Evolutionary conservation across 2,113 vertebrate species (phyloP), one percentile per base, ranked within the genome.

Genomic region (Pantherophis guttatus): DNA sequence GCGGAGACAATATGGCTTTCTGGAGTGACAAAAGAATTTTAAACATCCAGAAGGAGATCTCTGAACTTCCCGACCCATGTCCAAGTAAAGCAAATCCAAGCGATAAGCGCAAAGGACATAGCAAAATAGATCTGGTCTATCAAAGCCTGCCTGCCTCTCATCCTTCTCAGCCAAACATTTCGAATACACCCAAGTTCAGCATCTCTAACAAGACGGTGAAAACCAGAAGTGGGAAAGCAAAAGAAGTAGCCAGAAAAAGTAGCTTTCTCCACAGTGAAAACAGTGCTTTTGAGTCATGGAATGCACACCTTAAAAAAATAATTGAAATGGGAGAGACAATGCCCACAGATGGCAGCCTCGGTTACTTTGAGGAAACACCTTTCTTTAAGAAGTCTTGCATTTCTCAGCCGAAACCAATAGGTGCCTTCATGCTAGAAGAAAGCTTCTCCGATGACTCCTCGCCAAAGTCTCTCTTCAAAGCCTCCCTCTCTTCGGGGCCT

Each of bases 251-350:
- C 93, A 98, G 97, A 90, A 98, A 97, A 92, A 98, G 98, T 95
- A 98, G 97, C 95, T 99, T 99, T 96, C 98, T 99, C 59, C 99
- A 99, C 95, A 99, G 99, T 93, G 99, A 99, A 86, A 98, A 99
- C 17, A 99, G 99, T 94, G 99, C 99, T 87, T 99, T 99, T 94
- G 98, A 99, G 93, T 98, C 98, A 0, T 99, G 99, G 99, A 97
- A 97, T 5, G 97, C 98, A 94, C 98, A 98, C 87, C 98, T 99
- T 10, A 98, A 94, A 33, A 98, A 98, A 93, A 91, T 98, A 11
- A 96, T 97, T 3, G 95, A 97, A 89, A 94, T 97, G 87, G 94
- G 98, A 95, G 94, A 98, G 54, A 54, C 95, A 39, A 91, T 96
- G 87, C 90, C 96, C 26, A 91, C 96, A 94, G 97, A 96, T 70